Evolutionary conservation across 1,140 invertebrate species (phyloP), one percentile per base, ranked within the genome.

Genomic region (Portunus trituberculatus): DNA sequence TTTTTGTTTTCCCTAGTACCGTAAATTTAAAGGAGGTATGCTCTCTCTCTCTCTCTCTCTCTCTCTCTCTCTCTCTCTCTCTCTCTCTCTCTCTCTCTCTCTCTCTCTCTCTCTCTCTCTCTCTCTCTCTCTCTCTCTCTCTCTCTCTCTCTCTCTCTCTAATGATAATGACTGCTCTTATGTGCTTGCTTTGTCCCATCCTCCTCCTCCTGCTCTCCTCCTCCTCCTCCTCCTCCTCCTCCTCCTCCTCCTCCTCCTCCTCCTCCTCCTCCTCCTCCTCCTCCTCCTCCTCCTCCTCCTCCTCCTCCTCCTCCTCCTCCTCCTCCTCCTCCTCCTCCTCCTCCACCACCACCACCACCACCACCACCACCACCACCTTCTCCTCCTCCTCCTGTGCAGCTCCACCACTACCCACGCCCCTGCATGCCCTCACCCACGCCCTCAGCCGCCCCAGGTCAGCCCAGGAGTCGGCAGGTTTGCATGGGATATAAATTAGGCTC

Each of bases 401-500:
- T 7, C n/a, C 88, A 90, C 88, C 89, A 52, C 46, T 14, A 48
- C 45, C 45, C 89, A 91, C 45, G 25, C 25, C 46, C 39, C 16
- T 48, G 6, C n/a, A 25, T n/a, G 32, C 86, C 86, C 31, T 45
- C 86, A 20, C 31, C 86, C 86, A 88, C 86, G 16, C 31, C 89
- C 25, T 31, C 48, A 25, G 59, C 67, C 91, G 82, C 76, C 91
- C n/a, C 91, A 31, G 31, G 91, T 59, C 39, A 39, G 25, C 25
- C 76, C 76, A 76, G 82, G 32, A 83, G 29, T 67, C 91, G 32
- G 25, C 48, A 91, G 28, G 90, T 91, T 91, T 91, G 90, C 90
- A 76, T 91, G 90, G 46, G 90, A 31, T 91, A 91, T 91, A 91
- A 67, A 91, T 91, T 91, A 91, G 48, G 46, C 20, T 76, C 90